These are phyloP conservation scores for Ceyx erithaca DNA, from an alignment of 2,797 vertebrate genomes.

Conservation along the genomic window DNA sequence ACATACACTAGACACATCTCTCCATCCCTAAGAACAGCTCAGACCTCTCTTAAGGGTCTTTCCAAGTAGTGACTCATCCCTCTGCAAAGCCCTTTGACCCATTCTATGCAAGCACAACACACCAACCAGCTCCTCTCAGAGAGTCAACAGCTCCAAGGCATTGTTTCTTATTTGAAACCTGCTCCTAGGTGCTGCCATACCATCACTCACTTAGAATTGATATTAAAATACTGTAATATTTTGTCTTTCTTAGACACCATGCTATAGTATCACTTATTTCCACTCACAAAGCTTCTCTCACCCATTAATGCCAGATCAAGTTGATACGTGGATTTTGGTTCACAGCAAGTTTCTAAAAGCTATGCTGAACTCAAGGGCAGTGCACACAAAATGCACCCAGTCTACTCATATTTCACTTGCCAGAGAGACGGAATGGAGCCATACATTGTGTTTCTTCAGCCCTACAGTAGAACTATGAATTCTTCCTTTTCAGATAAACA, in stretches of 20 bases:
- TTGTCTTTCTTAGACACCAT: neutral
- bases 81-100: neutral
- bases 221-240: neutral
- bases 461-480: neutral
- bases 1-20: accelerated
- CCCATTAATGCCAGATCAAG: neutral
- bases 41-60: neutral
- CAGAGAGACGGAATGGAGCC: neutral
- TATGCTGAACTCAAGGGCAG: neutral
- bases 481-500: neutral
- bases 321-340: neutral
- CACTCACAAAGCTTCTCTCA: neutral
- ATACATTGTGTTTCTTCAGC: neutral
- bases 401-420: neutral
- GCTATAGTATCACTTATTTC: neutral
- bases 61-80: neutral
- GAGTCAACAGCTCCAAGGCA: neutral
- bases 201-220: too few species aligned
- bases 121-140: neutral
- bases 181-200: neutral
- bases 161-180: neutral
- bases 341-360: neutral
- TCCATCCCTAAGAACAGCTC: accelerated
- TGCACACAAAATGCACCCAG: accelerated
- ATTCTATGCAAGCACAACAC: neutral